These are phyloP conservation scores for Bradypus variegatus DNA, from an alignment of 2,797 vertebrate species.

Conservation along the genomic window DNA sequence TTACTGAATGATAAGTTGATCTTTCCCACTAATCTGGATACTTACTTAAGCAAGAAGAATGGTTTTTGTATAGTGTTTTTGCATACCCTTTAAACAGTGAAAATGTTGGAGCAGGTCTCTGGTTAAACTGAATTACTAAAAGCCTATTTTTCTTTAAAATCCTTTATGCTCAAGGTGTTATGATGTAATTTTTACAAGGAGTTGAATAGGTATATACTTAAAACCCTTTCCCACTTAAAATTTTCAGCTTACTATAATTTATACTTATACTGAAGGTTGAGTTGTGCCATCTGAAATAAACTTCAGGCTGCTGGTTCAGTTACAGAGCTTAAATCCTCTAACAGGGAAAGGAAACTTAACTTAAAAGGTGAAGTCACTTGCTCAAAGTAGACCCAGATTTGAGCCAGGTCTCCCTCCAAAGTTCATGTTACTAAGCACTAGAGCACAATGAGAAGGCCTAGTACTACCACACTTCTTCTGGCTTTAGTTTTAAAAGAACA, in stretches of 20 bases:
- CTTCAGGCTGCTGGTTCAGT: background rate
- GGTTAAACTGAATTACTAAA: background rate
- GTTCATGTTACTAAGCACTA: background rate
- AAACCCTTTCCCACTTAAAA: background rate
- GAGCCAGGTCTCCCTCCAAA: background rate
- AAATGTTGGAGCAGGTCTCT: background rate
- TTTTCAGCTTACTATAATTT: background rate
- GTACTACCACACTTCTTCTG: background rate
- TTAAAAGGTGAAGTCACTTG: background rate
- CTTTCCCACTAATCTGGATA: background rate
- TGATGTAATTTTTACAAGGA: background rate
- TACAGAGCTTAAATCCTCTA: background rate
- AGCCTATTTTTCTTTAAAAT: background rate
- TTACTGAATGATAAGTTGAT: background rate
- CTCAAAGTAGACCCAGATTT: background rate
- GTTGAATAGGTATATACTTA: background rate
- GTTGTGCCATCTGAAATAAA: background rate
- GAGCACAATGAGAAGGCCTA: background rate
- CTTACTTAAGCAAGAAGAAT: background rate
- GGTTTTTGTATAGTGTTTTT: background rate
- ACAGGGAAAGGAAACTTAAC: background rate
- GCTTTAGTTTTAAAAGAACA: background rate
- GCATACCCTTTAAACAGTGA: background rate
- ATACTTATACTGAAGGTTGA: background rate
- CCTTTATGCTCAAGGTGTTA: background rate